Conservation (phyloP, 2,888 invertebrate species). For the Trichopoda pennipes region DNA sequence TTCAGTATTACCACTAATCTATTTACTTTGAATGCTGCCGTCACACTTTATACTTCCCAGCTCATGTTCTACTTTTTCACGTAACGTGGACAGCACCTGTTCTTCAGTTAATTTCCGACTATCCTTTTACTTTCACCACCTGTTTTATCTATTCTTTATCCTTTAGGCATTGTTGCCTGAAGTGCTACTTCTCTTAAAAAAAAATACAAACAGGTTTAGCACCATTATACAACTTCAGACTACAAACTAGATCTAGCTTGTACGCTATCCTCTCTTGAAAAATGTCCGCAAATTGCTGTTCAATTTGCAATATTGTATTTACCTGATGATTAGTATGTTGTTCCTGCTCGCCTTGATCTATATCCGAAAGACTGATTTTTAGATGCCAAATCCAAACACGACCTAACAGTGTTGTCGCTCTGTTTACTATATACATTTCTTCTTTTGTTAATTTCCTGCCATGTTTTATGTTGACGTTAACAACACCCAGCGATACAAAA, state of each 20-base stretch:
- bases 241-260: slow-evolving; percentile 13
- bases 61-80: slow-evolving; percentile 49
- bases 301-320: slow-evolving; percentile 32
- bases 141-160: too few species aligned
- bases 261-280: slow-evolving; percentile 51
- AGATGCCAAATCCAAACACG: slow-evolving; percentile 42
- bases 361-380: slow-evolving; percentile 31
- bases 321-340: not conserved
- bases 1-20: slow-evolving; percentile 59
- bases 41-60: slow-evolving; percentile 34
- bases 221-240: not conserved
- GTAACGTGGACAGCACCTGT: slow-evolving; percentile 37
- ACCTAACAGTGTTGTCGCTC: too few species aligned
- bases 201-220: slow-evolving; percentile 28
- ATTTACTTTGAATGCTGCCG: slow-evolving; percentile 29
- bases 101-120: too few species aligned
- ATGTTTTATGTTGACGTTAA: too few species aligned
- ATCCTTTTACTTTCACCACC: too few species aligned
- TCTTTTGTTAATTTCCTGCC: too few species aligned
- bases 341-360: slow-evolving; percentile 16
- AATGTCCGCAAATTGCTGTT: slow-evolving; percentile 30
- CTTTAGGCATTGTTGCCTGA: too few species aligned
- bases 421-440: too few species aligned
- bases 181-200: too few species aligned
- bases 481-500: too few species aligned